Base-by-base conservation (phyloP, 2,797 vertebrate species). In the Distichodus sexfasciatus region DNA sequence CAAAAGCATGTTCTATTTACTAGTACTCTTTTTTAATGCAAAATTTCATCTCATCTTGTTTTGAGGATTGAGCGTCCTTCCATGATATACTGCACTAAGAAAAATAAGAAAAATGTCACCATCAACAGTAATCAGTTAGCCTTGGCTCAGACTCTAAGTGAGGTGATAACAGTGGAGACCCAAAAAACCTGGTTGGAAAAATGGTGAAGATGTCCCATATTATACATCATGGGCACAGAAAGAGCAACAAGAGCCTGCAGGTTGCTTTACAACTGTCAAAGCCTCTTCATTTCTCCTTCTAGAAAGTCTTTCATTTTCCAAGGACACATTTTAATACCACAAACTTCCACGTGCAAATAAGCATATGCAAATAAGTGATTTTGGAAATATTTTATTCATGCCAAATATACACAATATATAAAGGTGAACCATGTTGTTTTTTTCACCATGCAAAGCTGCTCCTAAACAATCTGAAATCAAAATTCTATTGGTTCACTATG, bases 311-410 rank as follows among this genome's bases (percentile, higher is more conserved):
- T 38, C 3, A 36, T 24, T 29, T 19, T 26, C 17, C 8, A 21
- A 36, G 31, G 36, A 55, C 12, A 14, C n/a, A 19, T 19, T 54
- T 11, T 28, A 33, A 9, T 23, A 33, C 29, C 31, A 55, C 14
- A 12, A 58, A 7, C 14, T 23, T 38, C 28, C 47, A 29, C 26
- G 50, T 2, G 14, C 43, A 58, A 33, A 0, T 80, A 10, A 76
- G 61, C 59, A 17, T 23, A 44, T 44, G 82, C 83, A 82, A 82
- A 82, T 82, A 69, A 82, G 82, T 41, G 65, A 66, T 48, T 53
- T 70, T 40, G 24, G 36, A 72, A 29, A 83, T 66, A 41, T 77
- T 90, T 90, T 91, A 90, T 89, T 90, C 83, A 88, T 90, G 87
- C 87, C 81, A 88, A 86, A 86, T 75, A 83, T 82, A 87, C 74